These are phyloP conservation scores for Peribatodes rhomboidaria DNA, from an alignment of 2,888 invertebrate species.

Conservation along the genomic window DNA sequence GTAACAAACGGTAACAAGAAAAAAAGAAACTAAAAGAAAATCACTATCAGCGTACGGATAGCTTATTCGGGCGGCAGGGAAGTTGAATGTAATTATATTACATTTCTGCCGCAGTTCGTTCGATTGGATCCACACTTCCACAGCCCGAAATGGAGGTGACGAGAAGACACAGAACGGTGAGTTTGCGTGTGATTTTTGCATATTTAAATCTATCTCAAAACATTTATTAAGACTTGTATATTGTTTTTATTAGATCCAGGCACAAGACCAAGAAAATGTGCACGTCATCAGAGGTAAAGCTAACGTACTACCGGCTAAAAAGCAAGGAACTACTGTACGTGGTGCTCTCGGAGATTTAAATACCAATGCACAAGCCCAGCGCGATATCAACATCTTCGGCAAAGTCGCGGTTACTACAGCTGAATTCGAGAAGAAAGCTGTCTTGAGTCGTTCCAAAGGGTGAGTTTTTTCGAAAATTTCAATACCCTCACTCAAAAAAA, in stretches of 20 bases:
- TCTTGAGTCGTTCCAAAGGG: slow-evolving; percentile 64
- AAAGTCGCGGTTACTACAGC: slow-evolving; percentile 71
- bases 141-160: slow-evolving; percentile 65
- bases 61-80: slow-evolving; percentile 6
- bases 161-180: slow-evolving; percentile 71
- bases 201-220: not conserved
- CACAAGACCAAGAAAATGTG: slow-evolving; percentile 77
- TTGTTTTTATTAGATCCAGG: slow-evolving; percentile 55
- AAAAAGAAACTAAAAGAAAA: not conserved
- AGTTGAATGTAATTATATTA: slow-evolving; percentile 31
- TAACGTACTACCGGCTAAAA: slow-evolving; percentile 61
- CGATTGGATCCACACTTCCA: not conserved
- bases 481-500: slow-evolving; percentile 34
- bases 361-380: slow-evolving; percentile 71
- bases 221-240: not conserved
- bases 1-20: not conserved
- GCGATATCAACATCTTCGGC: slow-evolving; percentile 60
- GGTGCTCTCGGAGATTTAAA: slow-evolving; percentile 79
- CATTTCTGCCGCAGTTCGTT: not conserved
- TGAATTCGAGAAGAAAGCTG: slow-evolving; percentile 76
- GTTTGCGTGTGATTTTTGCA: slow-evolving; percentile 28
- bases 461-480: slow-evolving; percentile 44
- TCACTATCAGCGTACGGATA: not conserved
- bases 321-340: slow-evolving; percentile 67
- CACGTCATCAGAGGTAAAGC: slow-evolving; percentile 67